phyloP scores from a whole-genome alignment of 1,140 invertebrate genomes.

The Archegozetes longisetosus region DNA sequence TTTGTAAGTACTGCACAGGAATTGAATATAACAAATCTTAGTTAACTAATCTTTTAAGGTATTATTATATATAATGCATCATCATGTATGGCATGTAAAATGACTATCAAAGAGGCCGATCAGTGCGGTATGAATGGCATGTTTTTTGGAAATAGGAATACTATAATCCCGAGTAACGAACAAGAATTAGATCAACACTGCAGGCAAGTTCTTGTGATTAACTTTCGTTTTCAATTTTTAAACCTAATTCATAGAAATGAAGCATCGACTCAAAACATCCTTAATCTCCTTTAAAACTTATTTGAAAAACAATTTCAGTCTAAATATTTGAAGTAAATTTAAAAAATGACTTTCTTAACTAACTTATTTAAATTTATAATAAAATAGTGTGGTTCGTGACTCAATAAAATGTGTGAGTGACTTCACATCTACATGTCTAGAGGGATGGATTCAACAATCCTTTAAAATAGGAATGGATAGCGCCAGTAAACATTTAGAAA shows the following conservation, averaged over 20 bases:
- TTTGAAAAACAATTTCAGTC: no score
- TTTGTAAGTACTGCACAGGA: no score
- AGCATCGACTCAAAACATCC: no score
- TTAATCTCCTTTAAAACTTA: not conserved
- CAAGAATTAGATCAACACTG: constrained; percentile 1
- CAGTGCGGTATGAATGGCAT: not conserved
- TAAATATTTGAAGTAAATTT: no score
- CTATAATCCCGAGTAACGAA: not conserved
- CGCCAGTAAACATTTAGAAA: not conserved
- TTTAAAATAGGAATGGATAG: not conserved
- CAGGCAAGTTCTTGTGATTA: no score
- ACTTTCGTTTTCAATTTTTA: not conserved
- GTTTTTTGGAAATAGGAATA: not conserved
- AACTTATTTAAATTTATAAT: no score
- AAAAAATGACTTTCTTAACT: no score
- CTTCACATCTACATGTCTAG: not conserved
- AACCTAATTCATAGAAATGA: not conserved
- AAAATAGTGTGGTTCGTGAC: not conserved
- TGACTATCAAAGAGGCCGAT: not conserved
- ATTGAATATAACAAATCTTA: no score
- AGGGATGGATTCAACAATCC: not conserved
- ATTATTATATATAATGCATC: no score
- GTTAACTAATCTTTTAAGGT: no score
- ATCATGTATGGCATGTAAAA: no score
- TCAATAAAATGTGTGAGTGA: not conserved